Conservation (phyloP, 2,888 invertebrate genomes). For the Eilema depressum region DNA sequence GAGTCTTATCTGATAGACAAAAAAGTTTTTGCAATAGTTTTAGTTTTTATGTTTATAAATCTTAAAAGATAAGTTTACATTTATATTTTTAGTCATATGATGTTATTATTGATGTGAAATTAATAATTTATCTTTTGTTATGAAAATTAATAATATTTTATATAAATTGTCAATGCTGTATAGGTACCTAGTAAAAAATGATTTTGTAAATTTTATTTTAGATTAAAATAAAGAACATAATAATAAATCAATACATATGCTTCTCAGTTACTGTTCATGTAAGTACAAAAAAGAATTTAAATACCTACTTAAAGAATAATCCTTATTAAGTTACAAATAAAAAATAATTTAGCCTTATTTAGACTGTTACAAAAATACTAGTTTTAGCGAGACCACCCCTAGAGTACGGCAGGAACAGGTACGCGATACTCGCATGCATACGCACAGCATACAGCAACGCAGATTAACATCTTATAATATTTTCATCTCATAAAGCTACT, state of each 20-base stretch:
- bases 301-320: too few relatives aligned
- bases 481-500: slow-evolving; percentile 3
- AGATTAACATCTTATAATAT: slow-evolving; percentile 2
- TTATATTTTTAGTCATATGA: not conserved
- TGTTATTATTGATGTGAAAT: not conserved
- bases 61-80: not conserved
- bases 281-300: too few relatives aligned
- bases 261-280: too few relatives aligned
- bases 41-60: not conserved
- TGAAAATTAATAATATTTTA: too few relatives aligned
- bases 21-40: not conserved
- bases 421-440: not conserved
- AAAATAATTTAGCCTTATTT: too few relatives aligned
- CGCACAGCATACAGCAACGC: not conserved
- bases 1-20: slow-evolving; percentile 1
- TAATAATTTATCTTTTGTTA: not conserved
- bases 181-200: too few relatives aligned
- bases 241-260: too few relatives aligned
- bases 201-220: too few relatives aligned
- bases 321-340: too few relatives aligned
- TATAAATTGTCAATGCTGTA: too few relatives aligned
- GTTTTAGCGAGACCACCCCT: not conserved
- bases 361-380: not conserved
- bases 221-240: too few relatives aligned
- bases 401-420: not conserved